Conservation (phyloP, 2,797 vertebrate species). For the Hephaestus fuliginosus region DNA sequence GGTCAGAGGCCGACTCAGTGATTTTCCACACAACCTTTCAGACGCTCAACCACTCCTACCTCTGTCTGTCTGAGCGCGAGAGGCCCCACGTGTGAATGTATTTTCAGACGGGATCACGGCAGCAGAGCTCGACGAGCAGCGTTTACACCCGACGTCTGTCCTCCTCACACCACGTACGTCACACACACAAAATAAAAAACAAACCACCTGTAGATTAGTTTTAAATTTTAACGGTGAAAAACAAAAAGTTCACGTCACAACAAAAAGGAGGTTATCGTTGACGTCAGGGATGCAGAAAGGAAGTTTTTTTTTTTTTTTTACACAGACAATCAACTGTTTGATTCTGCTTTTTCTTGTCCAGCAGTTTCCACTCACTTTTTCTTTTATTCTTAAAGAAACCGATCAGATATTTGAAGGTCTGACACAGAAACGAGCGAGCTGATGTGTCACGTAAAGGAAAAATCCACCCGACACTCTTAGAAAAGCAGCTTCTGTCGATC, state of each 20-base stretch:
- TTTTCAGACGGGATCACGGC: constrained; percentile 34
- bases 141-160: not conserved
- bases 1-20: constrained; percentile 51
- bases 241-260: not conserved
- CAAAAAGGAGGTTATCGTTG: not conserved
- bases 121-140: constrained; percentile 1
- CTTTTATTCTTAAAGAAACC: too few relatives aligned
- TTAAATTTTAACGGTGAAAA: not conserved
- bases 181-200: not conserved
- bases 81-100: constrained; percentile 52
- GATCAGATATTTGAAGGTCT: not conserved
- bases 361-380: not conserved
- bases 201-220: not conserved
- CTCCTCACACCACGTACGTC: not conserved
- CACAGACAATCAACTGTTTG: constrained; percentile 48
- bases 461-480: not conserved
- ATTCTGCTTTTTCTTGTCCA: not conserved
- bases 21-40: constrained; percentile 70
- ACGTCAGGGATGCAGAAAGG: constrained; percentile 5
- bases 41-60: constrained; percentile 74
- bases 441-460: not conserved
- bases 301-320: not conserved
- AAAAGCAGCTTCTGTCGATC: not conserved
- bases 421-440: not conserved
- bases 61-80: constrained; percentile 62